Evolutionary conservation across 2,888 invertebrate species (phyloP).

Genomic region (Amblyjoppa proteus): DNA sequence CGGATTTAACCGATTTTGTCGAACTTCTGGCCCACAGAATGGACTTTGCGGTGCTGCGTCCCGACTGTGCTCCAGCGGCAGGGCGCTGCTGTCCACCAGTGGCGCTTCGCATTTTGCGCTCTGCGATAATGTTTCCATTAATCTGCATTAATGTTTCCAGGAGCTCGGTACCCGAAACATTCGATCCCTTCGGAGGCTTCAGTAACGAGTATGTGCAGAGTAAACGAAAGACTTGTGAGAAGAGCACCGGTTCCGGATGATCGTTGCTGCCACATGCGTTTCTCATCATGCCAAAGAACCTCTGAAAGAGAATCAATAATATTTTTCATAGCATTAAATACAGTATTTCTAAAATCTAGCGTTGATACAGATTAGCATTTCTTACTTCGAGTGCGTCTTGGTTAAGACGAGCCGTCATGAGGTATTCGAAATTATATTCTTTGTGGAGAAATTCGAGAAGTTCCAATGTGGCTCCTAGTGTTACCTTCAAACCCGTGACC

Average conservation of each 20-base stretch:
- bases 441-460: conserved; percentile 50
- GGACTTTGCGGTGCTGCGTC: conserved; percentile 76
- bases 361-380: background rate
- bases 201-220: conserved; percentile 54
- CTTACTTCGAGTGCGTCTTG: conserved; percentile 63
- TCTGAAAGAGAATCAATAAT: conserved; percentile 57
- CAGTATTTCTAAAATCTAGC: background rate
- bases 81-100: too few species aligned
- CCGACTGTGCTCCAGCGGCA: conserved; percentile 61
- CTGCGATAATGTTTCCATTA: too few species aligned
- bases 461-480: conserved; percentile 59
- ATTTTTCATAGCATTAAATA: background rate
- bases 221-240: conserved; percentile 62
- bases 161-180: conserved; percentile 56
- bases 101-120: too few species aligned
- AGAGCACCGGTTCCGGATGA: conserved; percentile 66
- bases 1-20: conserved; percentile 77
- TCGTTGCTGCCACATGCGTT: conserved; percentile 68
- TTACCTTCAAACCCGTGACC: conserved; percentile 57
- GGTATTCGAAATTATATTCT: conserved; percentile 45
- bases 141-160: conserved; percentile 49
- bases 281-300: conserved; percentile 69
- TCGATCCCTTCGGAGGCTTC: conserved; percentile 58
- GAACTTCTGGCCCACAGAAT: conserved; percentile 75
- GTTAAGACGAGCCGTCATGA: conserved; percentile 60